phyloP scores from a whole-genome alignment of 2,797 vertebrate genomes.

The Enoplosus armatus region DNA sequence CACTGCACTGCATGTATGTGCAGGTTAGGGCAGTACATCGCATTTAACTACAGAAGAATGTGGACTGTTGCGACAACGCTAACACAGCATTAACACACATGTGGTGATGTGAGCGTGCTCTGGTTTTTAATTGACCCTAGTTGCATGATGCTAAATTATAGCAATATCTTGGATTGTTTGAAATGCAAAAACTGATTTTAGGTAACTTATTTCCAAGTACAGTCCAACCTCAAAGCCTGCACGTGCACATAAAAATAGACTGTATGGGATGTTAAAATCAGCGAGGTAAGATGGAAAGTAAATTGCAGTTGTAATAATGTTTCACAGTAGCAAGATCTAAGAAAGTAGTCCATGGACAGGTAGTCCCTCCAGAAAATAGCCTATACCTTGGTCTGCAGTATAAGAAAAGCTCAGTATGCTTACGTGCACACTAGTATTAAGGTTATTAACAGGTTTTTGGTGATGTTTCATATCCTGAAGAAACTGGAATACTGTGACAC shows the following conservation, averaged over 20 bases:
- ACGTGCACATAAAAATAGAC: neutral
- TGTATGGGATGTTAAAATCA: neutral
- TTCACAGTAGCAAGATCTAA: too few relatives aligned
- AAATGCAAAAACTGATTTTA: neutral
- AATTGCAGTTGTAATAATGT: too few relatives aligned
- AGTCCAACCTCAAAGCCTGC: neutral
- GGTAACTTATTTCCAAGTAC: neutral
- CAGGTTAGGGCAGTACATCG: constrained; percentile 1
- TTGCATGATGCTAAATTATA: neutral
- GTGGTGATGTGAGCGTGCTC: neutral
- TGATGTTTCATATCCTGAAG: too few relatives aligned
- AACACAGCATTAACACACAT: neutral
- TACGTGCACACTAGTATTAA: too few relatives aligned
- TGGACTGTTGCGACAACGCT: neutral
- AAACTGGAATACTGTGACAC: too few relatives aligned
- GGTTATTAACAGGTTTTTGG: too few relatives aligned
- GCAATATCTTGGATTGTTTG: neutral
- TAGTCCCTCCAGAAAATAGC: too few relatives aligned
- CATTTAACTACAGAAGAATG: neutral
- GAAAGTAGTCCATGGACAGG: too few relatives aligned
- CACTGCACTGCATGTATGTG: constrained; percentile 29
- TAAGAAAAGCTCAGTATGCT: too few relatives aligned
- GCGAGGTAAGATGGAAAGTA: neutral
- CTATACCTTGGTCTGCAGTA: too few relatives aligned
- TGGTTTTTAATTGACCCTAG: neutral